Conservation (phyloP, 2,888 invertebrate genomes). For the Uropetala carovei region DNA sequence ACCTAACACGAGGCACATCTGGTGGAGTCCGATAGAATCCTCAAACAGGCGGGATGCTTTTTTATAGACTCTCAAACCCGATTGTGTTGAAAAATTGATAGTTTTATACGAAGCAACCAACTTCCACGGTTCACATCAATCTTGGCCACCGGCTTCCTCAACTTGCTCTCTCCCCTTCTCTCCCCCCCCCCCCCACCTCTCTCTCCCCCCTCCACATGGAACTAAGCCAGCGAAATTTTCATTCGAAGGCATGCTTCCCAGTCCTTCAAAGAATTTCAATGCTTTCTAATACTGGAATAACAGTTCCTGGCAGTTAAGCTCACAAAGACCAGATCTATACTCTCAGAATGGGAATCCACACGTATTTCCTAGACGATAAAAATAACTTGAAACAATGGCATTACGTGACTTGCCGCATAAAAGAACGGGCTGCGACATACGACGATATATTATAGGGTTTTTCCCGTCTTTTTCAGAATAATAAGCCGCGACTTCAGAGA, state of each 20-base stretch:
- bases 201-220: background rate
- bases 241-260: constrained; percentile 14
- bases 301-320: background rate
- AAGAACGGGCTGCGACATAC: too few species aligned
- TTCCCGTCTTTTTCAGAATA: too few species aligned
- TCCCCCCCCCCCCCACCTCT: background rate
- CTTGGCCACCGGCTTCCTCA: constrained; percentile 34
- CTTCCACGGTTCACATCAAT: constrained; percentile 44
- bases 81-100: constrained; percentile 64
- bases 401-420: too few species aligned
- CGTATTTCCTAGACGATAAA: too few species aligned
- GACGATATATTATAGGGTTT: too few species aligned
- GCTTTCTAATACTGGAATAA: constrained; percentile 22
- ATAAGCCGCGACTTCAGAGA: too few species aligned
- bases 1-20: constrained; percentile 35
- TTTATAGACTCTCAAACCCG: constrained; percentile 48
- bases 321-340: background rate
- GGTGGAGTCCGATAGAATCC: constrained; percentile 60
- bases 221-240: constrained; percentile 26
- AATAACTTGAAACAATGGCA: too few species aligned
- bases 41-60: constrained; percentile 50
- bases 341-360: too few species aligned
- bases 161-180: background rate
- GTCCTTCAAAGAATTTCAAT: background rate
- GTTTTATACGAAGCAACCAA: constrained; percentile 10